Base-by-base conservation (phyloP, 1,140 invertebrate species). In the Camponotus floridanus region DNA sequence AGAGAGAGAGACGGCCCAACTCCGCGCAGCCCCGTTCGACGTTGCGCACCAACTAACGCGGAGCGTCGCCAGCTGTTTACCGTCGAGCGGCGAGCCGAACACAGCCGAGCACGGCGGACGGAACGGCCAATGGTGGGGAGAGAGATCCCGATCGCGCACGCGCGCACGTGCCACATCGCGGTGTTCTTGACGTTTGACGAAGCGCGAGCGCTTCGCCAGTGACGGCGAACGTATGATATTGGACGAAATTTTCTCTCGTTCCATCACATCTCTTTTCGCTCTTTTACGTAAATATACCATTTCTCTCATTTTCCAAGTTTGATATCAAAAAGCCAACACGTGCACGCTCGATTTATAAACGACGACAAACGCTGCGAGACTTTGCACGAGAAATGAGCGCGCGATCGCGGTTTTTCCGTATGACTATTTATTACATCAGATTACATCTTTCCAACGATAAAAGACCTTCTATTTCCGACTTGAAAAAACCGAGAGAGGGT, bases 31-130 rank as follows among this genome's bases (percentile, higher is more conserved):
- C 81, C 86, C 87, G 90, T 88, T 91, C 86, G 83, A 91, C 91
- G 91, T 93, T 83, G 92, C 86, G 76, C 74, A 90, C 92, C 91
- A 92, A 93, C 92, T 91, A 92, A 93, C 93, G 90, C 92, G 90
- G 86, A 89, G 91, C 92, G 91, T 92, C 90, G 93, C 93, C 93
- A 94, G 94, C 94, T 94, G 94, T 94, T 94, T 92, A 94, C 93
- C 93, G 92, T 86, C 45, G 79, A 67, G 36, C 42, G 48, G 21
- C 6, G 26, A 55, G 55, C 42, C 62, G 74, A 51, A 5, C 61
- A 74, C 79, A 51, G 70, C 65, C 78, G 81, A 71, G 89, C 70
- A 92, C 91, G 86, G 89, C 87, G 87, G 76, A 90, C 71, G 90
- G 89, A 89, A 93, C 88, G 90, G 78, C 86, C 78, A 86, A 39